phyloP scores from a whole-genome alignment of 1,140 invertebrate genomes.

The Philaenus spumarius region DNA sequence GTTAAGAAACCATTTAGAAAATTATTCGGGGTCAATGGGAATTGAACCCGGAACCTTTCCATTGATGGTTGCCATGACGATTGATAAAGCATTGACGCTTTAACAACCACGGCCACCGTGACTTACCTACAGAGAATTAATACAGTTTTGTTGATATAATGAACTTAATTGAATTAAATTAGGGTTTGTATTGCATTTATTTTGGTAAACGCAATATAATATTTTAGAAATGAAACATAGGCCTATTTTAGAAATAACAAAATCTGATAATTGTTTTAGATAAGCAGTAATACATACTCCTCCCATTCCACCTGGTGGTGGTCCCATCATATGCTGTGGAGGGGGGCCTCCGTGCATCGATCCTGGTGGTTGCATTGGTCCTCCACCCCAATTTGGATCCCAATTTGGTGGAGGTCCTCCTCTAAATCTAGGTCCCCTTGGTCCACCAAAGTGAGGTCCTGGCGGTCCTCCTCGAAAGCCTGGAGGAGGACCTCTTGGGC shows the following conservation, averaged over 20 bases:
- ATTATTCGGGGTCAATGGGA: too few species aligned
- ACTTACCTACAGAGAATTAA: too few species aligned
- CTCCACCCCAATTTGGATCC: conserved; percentile 52
- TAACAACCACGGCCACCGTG: too few species aligned
- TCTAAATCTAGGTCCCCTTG: conserved; percentile 39
- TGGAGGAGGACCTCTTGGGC: conserved; percentile 40
- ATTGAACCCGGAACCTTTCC: too few species aligned
- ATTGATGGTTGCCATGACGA: too few species aligned
- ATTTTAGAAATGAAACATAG: not conserved
- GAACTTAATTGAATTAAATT: too few species aligned
- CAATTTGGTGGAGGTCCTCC: conserved; percentile 42
- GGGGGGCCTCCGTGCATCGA: conserved; percentile 47
- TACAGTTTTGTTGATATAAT: too few species aligned
- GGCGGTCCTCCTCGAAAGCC: conserved; percentile 22
- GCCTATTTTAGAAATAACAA: not conserved
- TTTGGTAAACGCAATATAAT: not conserved
- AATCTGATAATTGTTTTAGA: not conserved
- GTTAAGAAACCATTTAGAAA: too few species aligned
- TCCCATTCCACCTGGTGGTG: conserved; percentile 40
- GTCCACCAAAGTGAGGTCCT: conserved; percentile 40
- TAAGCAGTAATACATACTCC: conserved; percentile 27
- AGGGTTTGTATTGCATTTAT: conserved; percentile 36
- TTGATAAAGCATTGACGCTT: too few species aligned
- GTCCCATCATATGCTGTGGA: conserved; percentile 47
- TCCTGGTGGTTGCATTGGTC: conserved; percentile 29